These are phyloP conservation scores for Drosophila colorata DNA, from an alignment of 2,888 invertebrate species.

Conservation along the genomic window DNA sequence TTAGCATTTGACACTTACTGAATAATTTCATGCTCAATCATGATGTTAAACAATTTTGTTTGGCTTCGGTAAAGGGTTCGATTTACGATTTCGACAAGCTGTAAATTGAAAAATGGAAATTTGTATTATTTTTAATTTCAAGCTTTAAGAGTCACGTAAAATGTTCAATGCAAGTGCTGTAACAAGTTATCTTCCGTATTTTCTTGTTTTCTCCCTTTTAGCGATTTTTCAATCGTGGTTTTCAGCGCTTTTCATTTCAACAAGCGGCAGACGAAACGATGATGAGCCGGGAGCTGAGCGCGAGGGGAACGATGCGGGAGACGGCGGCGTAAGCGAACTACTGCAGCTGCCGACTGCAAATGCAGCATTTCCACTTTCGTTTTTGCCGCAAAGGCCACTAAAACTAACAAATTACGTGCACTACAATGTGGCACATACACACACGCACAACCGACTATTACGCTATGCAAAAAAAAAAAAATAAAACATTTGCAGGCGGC, in stretches of 20 bases:
- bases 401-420: constrained; percentile 68
- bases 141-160: constrained; percentile 15
- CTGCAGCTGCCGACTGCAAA: constrained; percentile 20
- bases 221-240: constrained; percentile 23
- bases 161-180: constrained; percentile 11
- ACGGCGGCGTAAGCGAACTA: constrained; percentile 20
- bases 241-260: constrained; percentile 26
- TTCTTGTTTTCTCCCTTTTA: constrained; percentile 19
- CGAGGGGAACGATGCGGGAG: not conserved
- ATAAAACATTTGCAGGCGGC: constrained; percentile 27
- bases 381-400: constrained; percentile 54
- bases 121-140: not conserved
- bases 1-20: constrained; percentile 69
- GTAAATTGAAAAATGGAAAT: constrained; percentile 39
- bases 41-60: constrained; percentile 32
- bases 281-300: constrained; percentile 2
- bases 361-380: constrained; percentile 79
- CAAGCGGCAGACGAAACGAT: constrained; percentile 15
- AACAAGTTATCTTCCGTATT: constrained; percentile 53
- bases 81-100: constrained; percentile 9
- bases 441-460: constrained; percentile 40
- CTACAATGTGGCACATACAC: constrained; percentile 60
- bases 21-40: constrained; percentile 79
- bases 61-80: not conserved
- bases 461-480: constrained; percentile 40